Percentiles rank a stretch among this genome's conserved stretches.
These are phyloP conservation scores for Epistrophe eligans DNA, from an alignment of 2,888 invertebrate species.

Conservation along the genomic window DNA sequence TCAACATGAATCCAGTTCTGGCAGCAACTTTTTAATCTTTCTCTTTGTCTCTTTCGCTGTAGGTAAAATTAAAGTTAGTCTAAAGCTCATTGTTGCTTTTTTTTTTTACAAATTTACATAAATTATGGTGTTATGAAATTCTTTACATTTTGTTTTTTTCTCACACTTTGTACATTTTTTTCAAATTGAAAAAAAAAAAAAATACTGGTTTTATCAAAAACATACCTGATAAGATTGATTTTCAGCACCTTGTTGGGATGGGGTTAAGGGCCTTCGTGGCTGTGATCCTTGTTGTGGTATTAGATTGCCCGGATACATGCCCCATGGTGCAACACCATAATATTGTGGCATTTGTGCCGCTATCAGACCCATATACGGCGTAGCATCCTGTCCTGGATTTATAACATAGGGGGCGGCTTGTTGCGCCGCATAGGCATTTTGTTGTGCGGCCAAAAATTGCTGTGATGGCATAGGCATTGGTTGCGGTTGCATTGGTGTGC, in stretches of 20 bases:
- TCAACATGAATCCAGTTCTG: slow-evolving; percentile 39
- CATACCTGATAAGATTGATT: slow-evolving; percentile 84
- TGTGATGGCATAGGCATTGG: slow-evolving; percentile 91
- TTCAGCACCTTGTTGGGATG: slow-evolving; percentile 87
- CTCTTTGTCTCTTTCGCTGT: slow-evolving; percentile 32
- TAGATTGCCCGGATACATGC: slow-evolving; percentile 93
- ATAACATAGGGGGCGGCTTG: slow-evolving; percentile 93
- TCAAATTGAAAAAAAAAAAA: background rate
- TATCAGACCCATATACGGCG: slow-evolving; percentile 93
- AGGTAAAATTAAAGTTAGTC: slow-evolving; percentile 5
- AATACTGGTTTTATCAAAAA: slow-evolving; percentile 6
- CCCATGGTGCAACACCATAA: slow-evolving; percentile 96
- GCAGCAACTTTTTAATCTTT: slow-evolving; percentile 46
- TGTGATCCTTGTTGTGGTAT: slow-evolving; percentile 88
- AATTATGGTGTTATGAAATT: slow-evolving; percentile 44
- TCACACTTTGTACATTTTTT: slow-evolving; percentile 70
- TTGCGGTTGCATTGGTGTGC: slow-evolving; percentile 88
- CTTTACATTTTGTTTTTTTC: slow-evolving; percentile 41
- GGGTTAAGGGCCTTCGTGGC: slow-evolving; percentile 91
- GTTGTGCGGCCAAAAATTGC: slow-evolving; percentile 90
- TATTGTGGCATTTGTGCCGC: slow-evolving; percentile 95
- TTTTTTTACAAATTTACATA: slow-evolving; percentile 59
- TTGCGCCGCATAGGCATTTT: slow-evolving; percentile 87
- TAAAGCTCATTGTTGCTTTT: background rate
- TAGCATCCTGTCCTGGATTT: slow-evolving; percentile 90